Base-by-base conservation (phyloP, 2,797 vertebrate genomes). In the Cuculus canorus region DNA sequence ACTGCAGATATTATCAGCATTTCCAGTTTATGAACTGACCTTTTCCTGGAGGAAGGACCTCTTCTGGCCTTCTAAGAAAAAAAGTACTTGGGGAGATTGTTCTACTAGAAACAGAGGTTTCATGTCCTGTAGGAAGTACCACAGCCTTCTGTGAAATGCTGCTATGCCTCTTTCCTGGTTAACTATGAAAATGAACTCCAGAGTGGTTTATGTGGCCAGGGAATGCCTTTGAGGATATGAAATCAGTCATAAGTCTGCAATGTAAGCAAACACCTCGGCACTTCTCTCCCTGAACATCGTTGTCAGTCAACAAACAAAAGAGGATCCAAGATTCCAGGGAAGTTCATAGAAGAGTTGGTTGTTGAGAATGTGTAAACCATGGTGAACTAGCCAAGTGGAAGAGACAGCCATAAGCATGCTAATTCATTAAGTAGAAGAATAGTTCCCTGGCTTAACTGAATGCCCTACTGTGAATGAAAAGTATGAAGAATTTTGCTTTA, bases 11-110 rank as follows among this genome's bases (percentile, higher is more conserved):
- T 76, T 56, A 86, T 69, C 60, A 92, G 43, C 79, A 33, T 83
- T 95, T 86, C n/a, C 47, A 65, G 59, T 94, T 95, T 73, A 81
- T 85, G 47, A 95, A 53, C 45, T 85, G 43, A 56, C 10, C 64
- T 43, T 22, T 89, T 59, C 57, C 79, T 94, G 50, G 45, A 87
- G 76, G 82, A 96, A 65, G 25, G 17, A 63, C 53, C 48, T 88
- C 22, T 92, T 64, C 53, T 1, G 14, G 50, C 27, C 45, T 77
- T 79, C 43, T 71, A 88, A 92, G 73, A 82, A 82, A 54, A 54
- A 77, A 76, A 24, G 27, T 66, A 69, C 85, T 8, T 68, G 79
- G n/a, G 39, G 47, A 90, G 43, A 18, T 33, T 86, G 33, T 53
- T 65, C 52, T 73, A 59, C 37, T 14, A 65, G 12, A 87, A 79